Evolutionary conservation across 2,797 vertebrate species (phyloP).

Genomic region (Syncerus caffer): DNA sequence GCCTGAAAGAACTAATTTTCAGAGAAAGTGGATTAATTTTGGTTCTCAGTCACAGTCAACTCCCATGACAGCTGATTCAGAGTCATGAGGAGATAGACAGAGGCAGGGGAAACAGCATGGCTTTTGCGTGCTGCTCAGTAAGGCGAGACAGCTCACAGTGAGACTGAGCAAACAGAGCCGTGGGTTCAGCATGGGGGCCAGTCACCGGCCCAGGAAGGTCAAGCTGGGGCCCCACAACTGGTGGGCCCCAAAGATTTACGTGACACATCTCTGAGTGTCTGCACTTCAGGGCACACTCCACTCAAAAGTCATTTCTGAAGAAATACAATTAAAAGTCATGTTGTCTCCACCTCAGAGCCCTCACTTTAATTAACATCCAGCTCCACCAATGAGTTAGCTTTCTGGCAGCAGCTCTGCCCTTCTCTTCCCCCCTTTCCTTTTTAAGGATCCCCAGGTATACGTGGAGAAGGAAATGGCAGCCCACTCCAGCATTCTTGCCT

Average conservation of each 20-base stretch:
- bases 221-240: not conserved
- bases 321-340: not conserved
- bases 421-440: not conserved
- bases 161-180: not conserved
- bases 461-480: not conserved
- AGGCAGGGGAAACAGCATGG: not conserved
- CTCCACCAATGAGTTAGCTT: not conserved
- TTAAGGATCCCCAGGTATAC: not conserved
- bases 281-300: not conserved
- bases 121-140: not conserved
- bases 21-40: not conserved
- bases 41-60: not conserved
- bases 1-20: not conserved
- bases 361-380: not conserved
- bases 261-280: not conserved
- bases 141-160: not conserved
- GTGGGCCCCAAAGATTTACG: not conserved
- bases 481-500: not conserved
- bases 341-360: not conserved
- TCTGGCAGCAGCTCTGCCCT: not conserved
- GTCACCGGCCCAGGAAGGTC: not conserved
- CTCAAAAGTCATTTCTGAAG: not conserved
- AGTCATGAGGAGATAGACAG: not conserved
- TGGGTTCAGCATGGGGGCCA: rapidly evolving
- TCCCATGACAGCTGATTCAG: not conserved